These are phyloP conservation scores for Bimastos eiseni DNA, from an alignment of 2,888 invertebrate species.

Conservation along the genomic window DNA sequence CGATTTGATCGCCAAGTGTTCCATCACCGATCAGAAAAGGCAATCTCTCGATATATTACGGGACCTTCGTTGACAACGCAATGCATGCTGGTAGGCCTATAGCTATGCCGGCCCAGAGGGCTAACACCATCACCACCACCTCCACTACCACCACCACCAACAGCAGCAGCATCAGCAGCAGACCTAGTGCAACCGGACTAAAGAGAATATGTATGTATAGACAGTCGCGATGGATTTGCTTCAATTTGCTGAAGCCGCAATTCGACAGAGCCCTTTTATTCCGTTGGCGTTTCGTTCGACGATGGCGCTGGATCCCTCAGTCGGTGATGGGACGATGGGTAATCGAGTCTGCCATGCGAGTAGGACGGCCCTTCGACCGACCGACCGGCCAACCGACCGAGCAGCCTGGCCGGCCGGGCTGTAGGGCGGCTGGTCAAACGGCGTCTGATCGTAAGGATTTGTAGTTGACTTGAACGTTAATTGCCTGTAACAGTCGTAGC, in stretches of 20 bases:
- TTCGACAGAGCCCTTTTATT: background rate
- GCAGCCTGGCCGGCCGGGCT: background rate
- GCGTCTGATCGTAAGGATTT: constrained; percentile 6
- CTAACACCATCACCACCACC: background rate
- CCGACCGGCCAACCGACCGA: background rate
- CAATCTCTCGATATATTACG: background rate
- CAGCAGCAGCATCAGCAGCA: background rate
- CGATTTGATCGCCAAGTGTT: background rate
- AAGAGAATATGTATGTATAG: background rate
- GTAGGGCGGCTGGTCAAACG: background rate
- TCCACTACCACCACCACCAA: too few species aligned
- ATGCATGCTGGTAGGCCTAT: background rate
- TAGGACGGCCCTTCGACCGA: background rate
- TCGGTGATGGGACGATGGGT: too few species aligned
- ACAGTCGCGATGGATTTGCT: background rate
- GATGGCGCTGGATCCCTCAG: too few species aligned
- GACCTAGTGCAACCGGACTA: background rate
- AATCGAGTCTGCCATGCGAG: constrained; percentile 13
- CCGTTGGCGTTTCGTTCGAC: background rate
- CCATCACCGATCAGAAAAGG: background rate
- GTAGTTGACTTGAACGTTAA: constrained; percentile 2
- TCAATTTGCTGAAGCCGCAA: background rate
- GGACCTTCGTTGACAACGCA: background rate
- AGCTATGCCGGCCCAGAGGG: background rate
- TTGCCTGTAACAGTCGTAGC: background rate